phyloP scores from a whole-genome alignment of 53 echinoderm and acorn worm species.

The Holothuria scabra region DNA sequence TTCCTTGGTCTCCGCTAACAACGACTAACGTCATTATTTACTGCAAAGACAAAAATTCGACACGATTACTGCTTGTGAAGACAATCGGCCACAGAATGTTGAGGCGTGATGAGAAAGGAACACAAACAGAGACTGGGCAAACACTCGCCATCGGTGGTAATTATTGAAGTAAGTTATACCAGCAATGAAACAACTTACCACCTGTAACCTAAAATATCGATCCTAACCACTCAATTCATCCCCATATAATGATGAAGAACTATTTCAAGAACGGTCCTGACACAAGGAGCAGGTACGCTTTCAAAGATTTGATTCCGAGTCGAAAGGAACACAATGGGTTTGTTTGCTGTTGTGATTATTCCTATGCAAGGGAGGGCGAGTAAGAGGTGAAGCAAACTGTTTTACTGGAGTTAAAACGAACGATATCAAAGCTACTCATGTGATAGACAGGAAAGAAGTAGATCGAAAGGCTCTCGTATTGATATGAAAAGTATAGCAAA shows the following conservation, averaged over 20 bases:
- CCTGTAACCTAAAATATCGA: constrained; percentile 39
- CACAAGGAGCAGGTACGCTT: background rate
- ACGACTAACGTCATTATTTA: no score
- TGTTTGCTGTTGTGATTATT: constrained; percentile 13
- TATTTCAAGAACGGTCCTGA: constrained; percentile 12
- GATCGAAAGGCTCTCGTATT: no score
- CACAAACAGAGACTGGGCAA: constrained; percentile 2
- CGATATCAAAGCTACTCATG: no score
- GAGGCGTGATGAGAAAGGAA: constrained; percentile 19
- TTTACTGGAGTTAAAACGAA: no score
- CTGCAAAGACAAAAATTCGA: no score
- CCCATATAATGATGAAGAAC: background rate
- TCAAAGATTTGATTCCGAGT: constrained; percentile 2
- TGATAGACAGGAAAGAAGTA: no score
- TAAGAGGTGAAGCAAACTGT: no score
- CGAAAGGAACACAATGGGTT: background rate
- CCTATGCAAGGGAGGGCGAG: no score
- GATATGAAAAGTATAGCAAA: no score
- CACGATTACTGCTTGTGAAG: no score
- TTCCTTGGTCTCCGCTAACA: no score
- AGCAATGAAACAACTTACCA: constrained; percentile 3
- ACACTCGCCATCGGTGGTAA: constrained; percentile 2
- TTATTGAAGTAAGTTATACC: background rate
- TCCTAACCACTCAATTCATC: background rate
- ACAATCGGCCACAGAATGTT: background rate